Conservation (phyloP, 2,113 vertebrate species). For the Parus major region DNA sequence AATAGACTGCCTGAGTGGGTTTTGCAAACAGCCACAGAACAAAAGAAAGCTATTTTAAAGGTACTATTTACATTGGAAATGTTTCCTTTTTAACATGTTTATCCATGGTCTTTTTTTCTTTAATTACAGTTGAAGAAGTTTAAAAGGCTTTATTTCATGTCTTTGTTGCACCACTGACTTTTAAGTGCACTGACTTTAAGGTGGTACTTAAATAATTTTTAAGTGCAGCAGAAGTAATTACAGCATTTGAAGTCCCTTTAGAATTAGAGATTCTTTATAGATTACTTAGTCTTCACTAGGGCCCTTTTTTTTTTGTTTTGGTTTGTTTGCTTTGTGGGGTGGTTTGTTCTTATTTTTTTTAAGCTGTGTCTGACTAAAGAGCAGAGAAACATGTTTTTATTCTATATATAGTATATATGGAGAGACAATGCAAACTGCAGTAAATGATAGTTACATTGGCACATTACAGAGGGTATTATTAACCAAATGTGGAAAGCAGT, state of each 20-base stretch:
- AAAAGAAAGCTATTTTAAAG: not conserved
- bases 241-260: not conserved
- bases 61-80: not conserved
- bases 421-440: not conserved
- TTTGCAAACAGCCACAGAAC: not conserved
- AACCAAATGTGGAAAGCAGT: not conserved
- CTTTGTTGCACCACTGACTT: not conserved
- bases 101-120: not conserved
- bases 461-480: not conserved
- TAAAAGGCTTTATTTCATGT: not conserved
- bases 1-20: not conserved
- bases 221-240: not conserved
- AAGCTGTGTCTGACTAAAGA: not conserved
- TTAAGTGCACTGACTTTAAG: not conserved
- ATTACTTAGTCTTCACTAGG: not conserved
- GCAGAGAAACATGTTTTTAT: not conserved
- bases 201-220: not conserved
- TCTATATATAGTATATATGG: not conserved
- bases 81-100: not conserved
- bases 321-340: not conserved
- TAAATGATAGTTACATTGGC: not conserved
- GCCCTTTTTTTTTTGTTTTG: not conserved
- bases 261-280: not conserved
- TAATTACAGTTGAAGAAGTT: not conserved
- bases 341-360: not conserved